Evolutionary conservation across 2,113 vertebrate species (phyloP).

Genomic region (Barbus barbus): DNA sequence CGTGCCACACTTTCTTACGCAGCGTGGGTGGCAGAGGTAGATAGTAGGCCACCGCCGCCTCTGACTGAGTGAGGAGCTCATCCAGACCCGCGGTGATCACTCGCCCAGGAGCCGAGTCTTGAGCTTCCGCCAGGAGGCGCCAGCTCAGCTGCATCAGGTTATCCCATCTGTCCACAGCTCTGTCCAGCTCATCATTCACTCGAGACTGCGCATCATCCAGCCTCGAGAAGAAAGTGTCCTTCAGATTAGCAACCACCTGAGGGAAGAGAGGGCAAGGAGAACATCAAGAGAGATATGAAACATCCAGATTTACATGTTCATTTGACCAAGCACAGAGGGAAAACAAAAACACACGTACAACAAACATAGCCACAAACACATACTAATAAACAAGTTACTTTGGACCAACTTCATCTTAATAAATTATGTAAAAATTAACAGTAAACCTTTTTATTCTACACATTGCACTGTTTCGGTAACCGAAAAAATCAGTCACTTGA

Average conservation of each 20-base stretch:
- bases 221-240: conserved; percentile 64
- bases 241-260: conserved; percentile 68
- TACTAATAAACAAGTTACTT: no score
- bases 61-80: conserved; percentile 66
- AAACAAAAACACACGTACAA: no score
- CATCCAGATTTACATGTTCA: no score
- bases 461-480: no score
- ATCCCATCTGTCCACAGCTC: conserved; percentile 56
- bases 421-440: no score
- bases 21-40: conserved; percentile 67
- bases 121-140: conserved; percentile 44
- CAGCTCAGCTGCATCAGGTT: background rate
- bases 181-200: conserved; percentile 62
- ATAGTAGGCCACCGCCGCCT: conserved; percentile 66
- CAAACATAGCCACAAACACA: no score
- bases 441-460: no score
- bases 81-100: conserved; percentile 56
- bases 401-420: no score
- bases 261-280: background rate
- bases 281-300: no score
- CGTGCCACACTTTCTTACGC: conserved; percentile 72
- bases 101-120: conserved; percentile 56
- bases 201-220: conserved; percentile 70
- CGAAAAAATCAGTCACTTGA: no score
- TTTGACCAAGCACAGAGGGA: no score